A percentile compares a stretch with the other conserved stretches of the same genome.
These are phyloP conservation scores for Ptychochromis oligacanthus DNA, from an alignment of 2,113 vertebrate genomes.

Conservation along the genomic window DNA sequence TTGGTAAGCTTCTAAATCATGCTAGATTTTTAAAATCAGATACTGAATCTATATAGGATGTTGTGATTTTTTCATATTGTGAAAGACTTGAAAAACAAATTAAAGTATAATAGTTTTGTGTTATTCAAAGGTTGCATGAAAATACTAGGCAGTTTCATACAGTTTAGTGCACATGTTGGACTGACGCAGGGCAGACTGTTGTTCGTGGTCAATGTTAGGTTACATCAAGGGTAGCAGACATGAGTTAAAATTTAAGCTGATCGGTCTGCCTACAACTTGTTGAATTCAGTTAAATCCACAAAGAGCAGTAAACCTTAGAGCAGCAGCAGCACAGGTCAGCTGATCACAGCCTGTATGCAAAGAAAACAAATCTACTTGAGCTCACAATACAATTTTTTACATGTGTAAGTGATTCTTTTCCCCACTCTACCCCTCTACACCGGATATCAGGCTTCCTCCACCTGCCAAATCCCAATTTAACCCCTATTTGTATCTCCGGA, in stretches of 20 bases:
- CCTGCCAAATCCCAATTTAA: not conserved
- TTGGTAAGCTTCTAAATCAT: no score
- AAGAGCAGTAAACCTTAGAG: not conserved
- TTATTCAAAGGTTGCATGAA: no score
- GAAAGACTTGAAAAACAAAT: no score
- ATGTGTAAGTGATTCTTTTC: not conserved
- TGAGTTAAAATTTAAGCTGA: no score
- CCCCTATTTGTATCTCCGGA: no score
- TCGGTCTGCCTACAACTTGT: not conserved
- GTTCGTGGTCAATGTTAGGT: not conserved
- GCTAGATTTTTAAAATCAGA: no score
- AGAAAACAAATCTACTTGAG: not conserved
- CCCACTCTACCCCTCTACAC: no score
- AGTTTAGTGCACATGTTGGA: not conserved
- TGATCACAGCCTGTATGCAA: rapidly evolving
- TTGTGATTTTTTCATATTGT: no score
- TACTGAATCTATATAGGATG: no score
- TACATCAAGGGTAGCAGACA: not conserved
- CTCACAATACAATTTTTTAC: not conserved
- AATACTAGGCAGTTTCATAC: no score
- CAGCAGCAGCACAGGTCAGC: not conserved
- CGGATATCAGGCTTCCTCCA: not conserved
- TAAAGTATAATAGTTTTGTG: no score
- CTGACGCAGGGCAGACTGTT: not conserved
- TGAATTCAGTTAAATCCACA: not conserved